Conservation (phyloP, 2,888 invertebrate species). For the Andrena minutula region DNA sequence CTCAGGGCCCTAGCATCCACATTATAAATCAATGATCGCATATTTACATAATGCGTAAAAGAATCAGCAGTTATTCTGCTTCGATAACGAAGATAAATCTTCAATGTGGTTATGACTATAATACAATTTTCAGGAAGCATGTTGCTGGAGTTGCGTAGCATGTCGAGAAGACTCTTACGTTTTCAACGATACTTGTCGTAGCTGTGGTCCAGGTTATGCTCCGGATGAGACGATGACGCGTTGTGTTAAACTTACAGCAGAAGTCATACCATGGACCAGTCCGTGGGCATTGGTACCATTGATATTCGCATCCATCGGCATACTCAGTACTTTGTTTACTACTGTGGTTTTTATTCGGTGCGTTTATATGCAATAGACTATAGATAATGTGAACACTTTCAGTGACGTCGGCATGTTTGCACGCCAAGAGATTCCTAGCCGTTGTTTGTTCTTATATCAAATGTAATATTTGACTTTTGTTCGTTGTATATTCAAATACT, state of each 20-base stretch:
- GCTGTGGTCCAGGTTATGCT: slow-evolving; percentile 87
- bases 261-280: slow-evolving; percentile 88
- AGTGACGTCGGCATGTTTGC: too few relatives aligned
- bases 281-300: slow-evolving; percentile 90
- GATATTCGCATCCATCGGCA: slow-evolving; percentile 87
- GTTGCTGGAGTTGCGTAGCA: slow-evolving; percentile 90
- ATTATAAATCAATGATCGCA: too few relatives aligned
- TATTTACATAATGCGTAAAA: too few relatives aligned
- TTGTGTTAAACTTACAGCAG: slow-evolving; percentile 87
- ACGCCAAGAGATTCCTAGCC: too few relatives aligned
- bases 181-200: slow-evolving; percentile 87
- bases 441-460: too few relatives aligned
- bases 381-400: background rate
- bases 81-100: too few relatives aligned
- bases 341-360: slow-evolving; percentile 88
- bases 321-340: slow-evolving; percentile 88
- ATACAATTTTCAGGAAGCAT: slow-evolving; percentile 85
- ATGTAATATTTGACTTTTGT: too few relatives aligned
- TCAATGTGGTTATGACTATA: background rate
- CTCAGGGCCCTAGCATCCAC: too few relatives aligned
- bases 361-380: slow-evolving; percentile 25
- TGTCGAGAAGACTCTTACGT: slow-evolving; percentile 88
- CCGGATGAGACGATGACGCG: slow-evolving; percentile 85
- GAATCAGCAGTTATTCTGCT: too few relatives aligned
- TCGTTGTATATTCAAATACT: too few relatives aligned